A percentile compares a stretch with the other conserved stretches of the same genome.
These are phyloP conservation scores for Pedicia rivosa DNA, from an alignment of 2,888 invertebrate genomes.

Conservation along the genomic window DNA sequence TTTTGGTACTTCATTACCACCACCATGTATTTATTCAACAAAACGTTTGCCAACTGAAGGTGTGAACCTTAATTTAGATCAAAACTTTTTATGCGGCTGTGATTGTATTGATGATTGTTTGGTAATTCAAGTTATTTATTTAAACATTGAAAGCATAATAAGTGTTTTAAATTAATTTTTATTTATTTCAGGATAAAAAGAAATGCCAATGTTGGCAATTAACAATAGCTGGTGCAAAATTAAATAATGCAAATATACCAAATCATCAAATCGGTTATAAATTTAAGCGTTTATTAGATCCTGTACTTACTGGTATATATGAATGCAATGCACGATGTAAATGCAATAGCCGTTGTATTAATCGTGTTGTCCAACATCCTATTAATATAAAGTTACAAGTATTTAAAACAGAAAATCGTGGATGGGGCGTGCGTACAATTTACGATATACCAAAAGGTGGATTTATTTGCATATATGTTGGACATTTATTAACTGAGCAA, in stretches of 20 bases:
- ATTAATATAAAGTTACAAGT: conserved; percentile 78
- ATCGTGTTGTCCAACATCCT: conserved; percentile 90
- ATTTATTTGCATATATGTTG: conserved; percentile 94
- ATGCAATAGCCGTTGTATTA: conserved; percentile 74
- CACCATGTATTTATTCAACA: conserved; percentile 75
- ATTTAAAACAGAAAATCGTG: conserved; percentile 84
- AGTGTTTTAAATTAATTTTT: too few relatives aligned
- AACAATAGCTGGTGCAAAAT: conserved; percentile 60
- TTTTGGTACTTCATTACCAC: conserved; percentile 66
- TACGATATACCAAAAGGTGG: conserved; percentile 91
- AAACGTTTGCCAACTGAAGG: conserved; percentile 72
- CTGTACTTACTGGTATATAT: conserved; percentile 81
- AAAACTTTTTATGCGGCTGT: conserved; percentile 77
- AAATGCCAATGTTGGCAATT: conserved; percentile 86
- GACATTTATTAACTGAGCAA: conserved; percentile 79
- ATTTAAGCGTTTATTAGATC: conserved; percentile 67
- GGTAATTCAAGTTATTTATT: too few relatives aligned
- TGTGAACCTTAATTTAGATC: conserved; percentile 69
- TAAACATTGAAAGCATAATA: too few relatives aligned
- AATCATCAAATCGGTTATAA: conserved; percentile 59
- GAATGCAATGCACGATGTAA: conserved; percentile 89
- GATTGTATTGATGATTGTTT: conserved; percentile 86
- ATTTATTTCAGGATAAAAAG: too few relatives aligned
- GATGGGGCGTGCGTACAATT: conserved; percentile 92
- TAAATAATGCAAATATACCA: conserved; percentile 34